Evolutionary conservation across 2,888 invertebrate species (phyloP).

Genomic region (Hypena proboscidalis): DNA sequence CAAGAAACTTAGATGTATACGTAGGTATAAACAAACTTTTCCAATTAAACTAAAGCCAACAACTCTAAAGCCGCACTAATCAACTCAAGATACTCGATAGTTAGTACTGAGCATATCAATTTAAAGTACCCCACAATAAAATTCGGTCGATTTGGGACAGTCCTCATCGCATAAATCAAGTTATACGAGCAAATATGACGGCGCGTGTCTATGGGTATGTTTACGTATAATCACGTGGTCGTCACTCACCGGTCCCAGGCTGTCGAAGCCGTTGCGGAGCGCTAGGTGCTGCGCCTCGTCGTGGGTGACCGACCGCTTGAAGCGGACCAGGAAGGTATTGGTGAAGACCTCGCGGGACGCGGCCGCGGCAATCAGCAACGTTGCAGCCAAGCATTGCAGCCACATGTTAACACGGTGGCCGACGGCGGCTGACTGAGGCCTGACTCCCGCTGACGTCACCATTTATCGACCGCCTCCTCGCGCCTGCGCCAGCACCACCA

Average conservation of each 20-base stretch:
- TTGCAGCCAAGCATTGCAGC: constrained; percentile 76
- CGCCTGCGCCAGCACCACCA: constrained; percentile 69
- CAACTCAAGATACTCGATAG: constrained; percentile 13
- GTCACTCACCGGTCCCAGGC: constrained; percentile 95
- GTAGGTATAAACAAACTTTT: constrained; percentile 12
- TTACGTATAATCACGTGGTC: constrained; percentile 79
- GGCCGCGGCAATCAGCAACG: constrained; percentile 71
- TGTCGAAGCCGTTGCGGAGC: constrained; percentile 95
- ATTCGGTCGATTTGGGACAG: constrained; percentile 29
- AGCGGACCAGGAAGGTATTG: constrained; percentile 97
- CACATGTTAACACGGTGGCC: constrained; percentile 78
- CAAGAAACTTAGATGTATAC: constrained; percentile 1
- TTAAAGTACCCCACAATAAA: constrained; percentile 30
- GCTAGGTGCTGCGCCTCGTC: constrained; percentile 93
- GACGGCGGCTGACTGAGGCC: constrained; percentile 77
- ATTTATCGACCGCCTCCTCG: constrained; percentile 69
- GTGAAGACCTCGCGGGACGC: constrained; percentile 92
- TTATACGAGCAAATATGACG: constrained; percentile 41
- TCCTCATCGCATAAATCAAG: constrained; percentile 35
- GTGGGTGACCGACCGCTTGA: constrained; percentile 91
- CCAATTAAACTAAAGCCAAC: constrained; percentile 13
- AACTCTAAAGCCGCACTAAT: constrained; percentile 14
- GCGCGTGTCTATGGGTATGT: constrained; percentile 59
- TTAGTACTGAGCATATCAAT: constrained; percentile 23
- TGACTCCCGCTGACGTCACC: constrained; percentile 74